Conservation (phyloP, 1,140 invertebrate genomes). For the Panonychus citri region DNA sequence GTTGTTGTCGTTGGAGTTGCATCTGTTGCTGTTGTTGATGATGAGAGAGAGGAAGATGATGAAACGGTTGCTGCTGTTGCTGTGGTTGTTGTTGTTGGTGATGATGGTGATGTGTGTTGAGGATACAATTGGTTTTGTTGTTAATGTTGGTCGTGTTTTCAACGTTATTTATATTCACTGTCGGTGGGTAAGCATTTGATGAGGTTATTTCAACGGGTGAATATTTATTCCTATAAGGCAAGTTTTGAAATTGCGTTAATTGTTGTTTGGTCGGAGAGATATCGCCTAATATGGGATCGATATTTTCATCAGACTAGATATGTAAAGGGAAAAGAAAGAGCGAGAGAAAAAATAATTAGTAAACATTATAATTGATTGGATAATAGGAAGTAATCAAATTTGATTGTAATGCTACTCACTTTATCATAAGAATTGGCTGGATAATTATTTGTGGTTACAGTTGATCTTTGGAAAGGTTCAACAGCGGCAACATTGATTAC, state of each 20-base stretch:
- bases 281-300: constrained; percentile 18
- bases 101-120: neutral
- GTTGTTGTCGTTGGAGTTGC: neutral
- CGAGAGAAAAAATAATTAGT: too few species aligned
- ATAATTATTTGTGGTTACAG: neutral
- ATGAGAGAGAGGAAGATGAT: neutral
- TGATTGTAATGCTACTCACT: neutral
- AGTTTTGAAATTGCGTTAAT: neutral
- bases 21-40: neutral
- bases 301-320: neutral
- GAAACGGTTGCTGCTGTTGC: neutral
- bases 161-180: neutral
- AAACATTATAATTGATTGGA: too few species aligned
- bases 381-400: too few species aligned
- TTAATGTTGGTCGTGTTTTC: neutral
- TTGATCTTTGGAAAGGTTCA: constrained; percentile 64
- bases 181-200: neutral
- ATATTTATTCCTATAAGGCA: neutral
- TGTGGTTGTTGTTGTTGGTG: neutral
- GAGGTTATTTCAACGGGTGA: neutral
- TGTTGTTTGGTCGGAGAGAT: constrained; percentile 20
- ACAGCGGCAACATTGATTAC: constrained; percentile 42
- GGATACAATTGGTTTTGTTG: neutral
- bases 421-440: neutral
- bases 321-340: neutral